These are phyloP conservation scores for Myiagra hebetior DNA, from an alignment of 2,113 vertebrate species.

Conservation along the genomic window DNA sequence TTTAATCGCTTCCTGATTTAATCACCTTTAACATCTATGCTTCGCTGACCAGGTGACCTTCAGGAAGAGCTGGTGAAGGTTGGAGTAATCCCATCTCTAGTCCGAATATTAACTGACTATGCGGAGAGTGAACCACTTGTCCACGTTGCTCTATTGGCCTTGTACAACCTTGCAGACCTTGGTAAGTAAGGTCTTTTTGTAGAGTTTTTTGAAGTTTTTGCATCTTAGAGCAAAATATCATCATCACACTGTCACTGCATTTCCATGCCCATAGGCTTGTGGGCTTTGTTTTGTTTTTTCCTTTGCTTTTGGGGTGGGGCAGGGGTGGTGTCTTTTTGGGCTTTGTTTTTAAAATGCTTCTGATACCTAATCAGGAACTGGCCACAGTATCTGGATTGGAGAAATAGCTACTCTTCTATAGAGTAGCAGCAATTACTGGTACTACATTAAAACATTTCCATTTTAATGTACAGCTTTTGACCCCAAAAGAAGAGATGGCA, in stretches of 20 bases:
- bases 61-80: constrained; percentile 83
- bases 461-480: background rate
- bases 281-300: background rate
- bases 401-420: background rate
- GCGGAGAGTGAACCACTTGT: constrained; percentile 83
- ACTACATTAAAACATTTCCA: background rate
- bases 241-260: background rate
- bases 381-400: background rate
- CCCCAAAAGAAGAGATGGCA: background rate
- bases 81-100: constrained; percentile 81
- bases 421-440: background rate
- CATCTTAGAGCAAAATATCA: background rate
- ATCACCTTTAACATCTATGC: background rate
- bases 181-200: constrained; percentile 62
- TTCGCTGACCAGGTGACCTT: constrained; percentile 70
- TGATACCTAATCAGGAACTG: background rate
- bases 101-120: constrained; percentile 79
- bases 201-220: background rate
- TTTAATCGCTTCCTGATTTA: background rate
- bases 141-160: constrained; percentile 83
- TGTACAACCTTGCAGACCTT: constrained; percentile 85
- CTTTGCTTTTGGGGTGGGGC: background rate
- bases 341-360: background rate
- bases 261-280: background rate
- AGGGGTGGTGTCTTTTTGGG: no score